These are phyloP conservation scores for Sphyrna mokarran DNA, from an alignment of 2,113 vertebrate genomes.

Conservation along the genomic window DNA sequence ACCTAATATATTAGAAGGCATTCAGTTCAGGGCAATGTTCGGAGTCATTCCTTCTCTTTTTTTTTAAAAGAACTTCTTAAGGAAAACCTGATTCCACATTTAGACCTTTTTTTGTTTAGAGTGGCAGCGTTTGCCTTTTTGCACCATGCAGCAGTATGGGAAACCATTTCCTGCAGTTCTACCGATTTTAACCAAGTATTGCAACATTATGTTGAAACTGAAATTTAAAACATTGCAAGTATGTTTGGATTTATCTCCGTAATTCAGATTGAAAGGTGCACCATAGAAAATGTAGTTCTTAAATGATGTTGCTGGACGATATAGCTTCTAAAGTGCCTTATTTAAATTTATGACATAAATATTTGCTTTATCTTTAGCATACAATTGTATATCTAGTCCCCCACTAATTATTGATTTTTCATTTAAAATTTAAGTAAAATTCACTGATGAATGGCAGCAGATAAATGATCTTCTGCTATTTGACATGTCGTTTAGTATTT, in stretches of 20 bases:
- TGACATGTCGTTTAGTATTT: not conserved
- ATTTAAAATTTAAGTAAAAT: slow-evolving; percentile 7
- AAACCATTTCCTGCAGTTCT: not conserved
- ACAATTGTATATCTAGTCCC: not conserved
- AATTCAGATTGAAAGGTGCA: not conserved
- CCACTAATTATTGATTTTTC: not conserved
- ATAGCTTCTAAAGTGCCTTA: not conserved
- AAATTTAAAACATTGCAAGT: not conserved
- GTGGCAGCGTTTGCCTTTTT: not conserved
- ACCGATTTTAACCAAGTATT: not conserved
- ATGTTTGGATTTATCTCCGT: not conserved
- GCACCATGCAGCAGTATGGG: not conserved
- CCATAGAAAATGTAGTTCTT: not conserved
- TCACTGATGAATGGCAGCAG: not conserved
- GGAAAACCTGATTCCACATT: not conserved
- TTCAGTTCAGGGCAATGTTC: not conserved
- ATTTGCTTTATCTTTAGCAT: not conserved
- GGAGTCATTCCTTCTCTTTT: not conserved
- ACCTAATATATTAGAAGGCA: not conserved
- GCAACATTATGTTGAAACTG: not conserved
- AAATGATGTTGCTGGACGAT: not conserved
- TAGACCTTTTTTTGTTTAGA: not conserved
- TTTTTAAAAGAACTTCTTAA: not conserved
- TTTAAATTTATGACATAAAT: not conserved
- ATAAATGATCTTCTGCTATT: not conserved